Base-by-base conservation (phyloP, 2,797 vertebrate species). In the Siniperca scherzeri region DNA sequence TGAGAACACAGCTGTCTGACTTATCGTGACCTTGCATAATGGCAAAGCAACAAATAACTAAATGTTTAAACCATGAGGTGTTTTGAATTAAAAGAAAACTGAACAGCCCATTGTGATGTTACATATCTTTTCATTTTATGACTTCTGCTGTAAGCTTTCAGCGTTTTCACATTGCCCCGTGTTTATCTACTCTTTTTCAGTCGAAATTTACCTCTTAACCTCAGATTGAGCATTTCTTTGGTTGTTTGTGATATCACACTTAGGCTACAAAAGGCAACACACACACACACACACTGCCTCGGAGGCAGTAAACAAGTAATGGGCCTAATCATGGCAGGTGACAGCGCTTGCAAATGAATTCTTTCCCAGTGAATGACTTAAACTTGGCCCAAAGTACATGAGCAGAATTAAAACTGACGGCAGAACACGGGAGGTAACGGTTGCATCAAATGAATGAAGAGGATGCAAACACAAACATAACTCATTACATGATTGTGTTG, bases 301-400 rank as follows among this genome's bases (percentile, higher is more conserved):
- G 5, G 71, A 88, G 82, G 79, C 82, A 88, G 86, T 65, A 79
- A 89, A 91, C 80, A 86, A 75, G 75, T 87, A 90, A 91, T 86
- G 77, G 83, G 71, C 48, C 82, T 89, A 87, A 93, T 92, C 88
- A 82, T 86, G n/a, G 80, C 86, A 82, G 81, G 88, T 88, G 86
- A 93, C 78, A 79, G 81, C 52, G 42, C 78, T 78, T 80, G 74
- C 67, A 81, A 91, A 93, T 93, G 30, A 90, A 93, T 93, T 85
- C 27, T 85, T 89, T 89, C 81, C 73, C 69, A n/a, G 79, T 72
- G 62, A 94, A 92, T 83, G 84, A 85, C 82, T 94, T 92, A 38
- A 91, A 89, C 81, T 77, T 53, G 76, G 79, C 72, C 76, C 44
- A 79, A 74, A 88, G 87, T 70, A 25, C 83, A 70, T 57, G 66